These are phyloP conservation scores for Caenorhabditis latens DNA, from an alignment of 1,140 invertebrate genomes.

Conservation along the genomic window DNA sequence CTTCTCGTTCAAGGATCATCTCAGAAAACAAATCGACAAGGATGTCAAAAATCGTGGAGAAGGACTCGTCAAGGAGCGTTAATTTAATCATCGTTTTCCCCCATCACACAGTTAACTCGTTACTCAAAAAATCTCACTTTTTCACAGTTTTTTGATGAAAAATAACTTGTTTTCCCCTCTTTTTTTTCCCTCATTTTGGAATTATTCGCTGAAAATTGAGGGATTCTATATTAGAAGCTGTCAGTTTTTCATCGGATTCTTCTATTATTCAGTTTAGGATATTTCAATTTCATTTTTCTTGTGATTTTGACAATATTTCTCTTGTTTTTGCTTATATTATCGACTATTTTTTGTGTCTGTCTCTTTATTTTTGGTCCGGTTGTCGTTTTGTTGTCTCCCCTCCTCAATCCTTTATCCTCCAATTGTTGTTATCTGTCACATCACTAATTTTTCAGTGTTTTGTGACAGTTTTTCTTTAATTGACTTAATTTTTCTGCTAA, in stretches of 20 bases:
- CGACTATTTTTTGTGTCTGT: not conserved
- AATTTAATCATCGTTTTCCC: not conserved
- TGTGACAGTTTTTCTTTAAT: slow-evolving; percentile 5
- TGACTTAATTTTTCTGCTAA: not conserved
- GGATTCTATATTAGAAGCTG: slow-evolving; percentile 27
- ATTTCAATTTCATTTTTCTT: slow-evolving; percentile 46
- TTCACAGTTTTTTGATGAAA: slow-evolving; percentile 1
- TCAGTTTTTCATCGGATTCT: not conserved
- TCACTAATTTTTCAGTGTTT: not conserved
- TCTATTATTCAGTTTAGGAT: slow-evolving; percentile 32
- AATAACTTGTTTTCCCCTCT: not conserved
- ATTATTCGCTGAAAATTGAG: not conserved
- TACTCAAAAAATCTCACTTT: slow-evolving; percentile 14
- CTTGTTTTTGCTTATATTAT: slow-evolving; percentile 9
- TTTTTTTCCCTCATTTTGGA: not conserved
- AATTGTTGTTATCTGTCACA: slow-evolving; percentile 13
- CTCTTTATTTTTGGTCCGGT: not conserved
- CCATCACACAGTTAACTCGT: not conserved
- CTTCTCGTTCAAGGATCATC: slow-evolving; percentile 92
- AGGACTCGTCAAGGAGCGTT: slow-evolving; percentile 62
- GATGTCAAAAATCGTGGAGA: slow-evolving; percentile 65
- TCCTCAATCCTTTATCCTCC: not conserved
- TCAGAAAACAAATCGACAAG: slow-evolving; percentile 85
- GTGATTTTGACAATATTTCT: slow-evolving; percentile 44
- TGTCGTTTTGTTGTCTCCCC: not conserved